Conservation (phyloP, 2,797 vertebrate species). For the Semaprochilodus insignis region DNA sequence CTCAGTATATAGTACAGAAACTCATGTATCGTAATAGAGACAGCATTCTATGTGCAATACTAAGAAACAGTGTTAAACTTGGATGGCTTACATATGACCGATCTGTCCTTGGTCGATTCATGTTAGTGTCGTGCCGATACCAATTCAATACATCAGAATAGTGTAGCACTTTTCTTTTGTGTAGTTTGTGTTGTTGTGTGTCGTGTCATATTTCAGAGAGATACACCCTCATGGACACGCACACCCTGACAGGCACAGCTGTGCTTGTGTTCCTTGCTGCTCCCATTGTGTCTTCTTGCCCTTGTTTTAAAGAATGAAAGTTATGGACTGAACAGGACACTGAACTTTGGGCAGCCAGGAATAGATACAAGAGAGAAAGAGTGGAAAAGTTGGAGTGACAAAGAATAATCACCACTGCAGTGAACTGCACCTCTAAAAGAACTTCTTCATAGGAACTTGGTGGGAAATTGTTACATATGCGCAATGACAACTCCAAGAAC, state of each 20-base stretch:
- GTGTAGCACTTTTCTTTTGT: background rate
- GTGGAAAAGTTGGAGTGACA: conserved; percentile 10
- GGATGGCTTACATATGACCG: background rate
- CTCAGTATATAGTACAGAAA: no score
- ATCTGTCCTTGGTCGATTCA: background rate
- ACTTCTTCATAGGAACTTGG: no score
- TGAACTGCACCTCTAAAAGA: background rate
- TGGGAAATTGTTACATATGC: no score
- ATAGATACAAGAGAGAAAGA: conserved; percentile 23
- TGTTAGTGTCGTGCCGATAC: no score
- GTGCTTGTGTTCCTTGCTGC: conserved; percentile 37
- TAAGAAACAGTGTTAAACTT: background rate
- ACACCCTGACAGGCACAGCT: conserved; percentile 33
- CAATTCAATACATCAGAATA: background rate
- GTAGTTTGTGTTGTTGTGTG: background rate
- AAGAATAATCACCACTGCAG: conserved; percentile 23
- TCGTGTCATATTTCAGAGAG: conserved; percentile 38
- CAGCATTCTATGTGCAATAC: background rate
- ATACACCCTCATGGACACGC: conserved; percentile 3
- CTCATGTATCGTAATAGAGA: no score
- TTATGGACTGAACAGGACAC: conserved; percentile 35
- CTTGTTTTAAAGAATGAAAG: conserved; percentile 43
- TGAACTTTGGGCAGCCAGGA: conserved; percentile 23
- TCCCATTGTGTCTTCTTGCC: conserved; percentile 42
- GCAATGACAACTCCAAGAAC: no score